Percentiles rank a stretch among this genome's conserved stretches.
Evolutionary conservation across 2,888 invertebrate species (phyloP).

Genomic region (Stenurella melanura): DNA sequence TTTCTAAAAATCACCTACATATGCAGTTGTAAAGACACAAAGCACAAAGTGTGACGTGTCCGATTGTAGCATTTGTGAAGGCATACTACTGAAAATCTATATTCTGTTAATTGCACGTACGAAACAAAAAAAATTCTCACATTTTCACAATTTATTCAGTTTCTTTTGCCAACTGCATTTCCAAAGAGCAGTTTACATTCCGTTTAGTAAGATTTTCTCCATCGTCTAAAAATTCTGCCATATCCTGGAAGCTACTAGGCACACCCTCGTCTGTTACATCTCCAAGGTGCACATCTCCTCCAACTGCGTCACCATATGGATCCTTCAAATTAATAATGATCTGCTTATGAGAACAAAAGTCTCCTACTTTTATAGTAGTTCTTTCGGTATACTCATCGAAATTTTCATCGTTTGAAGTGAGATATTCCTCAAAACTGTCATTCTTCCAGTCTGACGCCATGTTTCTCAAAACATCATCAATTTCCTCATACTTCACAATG

Average conservation of each 20-base stretch:
- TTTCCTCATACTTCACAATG: conserved; percentile 12
- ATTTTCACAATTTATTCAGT: conserved; percentile 35
- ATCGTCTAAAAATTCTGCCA: conserved; percentile 24
- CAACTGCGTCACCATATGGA: background rate
- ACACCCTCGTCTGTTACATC: conserved; percentile 41
- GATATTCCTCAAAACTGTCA: conserved; percentile 44
- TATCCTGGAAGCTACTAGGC: conserved; percentile 28
- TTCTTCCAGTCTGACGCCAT: background rate
- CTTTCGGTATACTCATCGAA: conserved; percentile 49
- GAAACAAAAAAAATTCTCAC: background rate
- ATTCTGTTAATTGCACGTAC: background rate
- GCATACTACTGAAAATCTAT: background rate
- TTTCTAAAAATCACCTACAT: background rate
- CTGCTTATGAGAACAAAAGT: conserved; percentile 20
- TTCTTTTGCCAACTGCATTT: conserved; percentile 70
- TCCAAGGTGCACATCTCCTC: conserved; percentile 37
- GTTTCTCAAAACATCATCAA: background rate
- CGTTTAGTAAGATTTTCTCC: conserved; percentile 51
- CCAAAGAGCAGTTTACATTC: conserved; percentile 67
- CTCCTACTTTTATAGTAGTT: conserved; percentile 42
- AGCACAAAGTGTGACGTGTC: background rate
- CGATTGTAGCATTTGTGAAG: background rate
- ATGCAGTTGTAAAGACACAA: background rate
- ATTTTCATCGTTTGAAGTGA: conserved; percentile 44
- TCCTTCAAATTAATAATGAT: background rate